Evolutionary conservation across 2,113 vertebrate species (phyloP), one percentile per base, ranked within the genome.

Genomic region (Mohoua ochrocephala): DNA sequence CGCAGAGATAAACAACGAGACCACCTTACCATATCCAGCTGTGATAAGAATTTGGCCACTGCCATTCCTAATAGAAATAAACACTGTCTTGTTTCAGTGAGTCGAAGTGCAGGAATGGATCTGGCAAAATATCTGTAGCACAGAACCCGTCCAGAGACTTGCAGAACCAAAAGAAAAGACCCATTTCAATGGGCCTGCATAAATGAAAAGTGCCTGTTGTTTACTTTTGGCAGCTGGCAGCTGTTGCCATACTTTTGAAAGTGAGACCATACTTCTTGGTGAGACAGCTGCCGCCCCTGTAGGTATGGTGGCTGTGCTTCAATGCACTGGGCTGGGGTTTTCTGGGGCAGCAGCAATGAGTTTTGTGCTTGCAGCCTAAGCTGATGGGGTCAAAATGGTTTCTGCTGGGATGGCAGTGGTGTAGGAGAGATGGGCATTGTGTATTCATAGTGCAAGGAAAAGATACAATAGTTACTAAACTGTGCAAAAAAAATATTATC

Each of bases 341-440:
- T 63, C 57, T 79, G 52, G 23, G 88, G 61, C 41, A 92, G 78
- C 33, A 92, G 79, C 50, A 89, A 69, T 21, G 41, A 35, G 20
- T 77, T 97, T 91, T 97, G 70, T 33, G 76, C 76, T 52, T 75
- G 59, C 17, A 84, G 35, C 11, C 16, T 49, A 45, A 79, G 44
- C 33, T 96, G 89, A 50, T 95, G 85, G n/a, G 35, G 47, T 71
- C 91, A 81, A 93, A 93, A 47, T 54, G 28, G 9, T 39, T 83
- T 92, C 91, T 96, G 75, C 76, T 95, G 95, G 17, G 93, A 95
- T 77, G 74, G 93, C 59, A 96, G 80, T 69, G 87, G 82, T 45
- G 42, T 88, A 60, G 87, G 96, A 22, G 94, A 93, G 39, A 96
- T 94, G 47, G 93, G 93, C 87, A 95, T 70, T 77, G 95, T 79